Conservation (phyloP, 2,888 invertebrate genomes). For the Chymomyza procnemis region DNA sequence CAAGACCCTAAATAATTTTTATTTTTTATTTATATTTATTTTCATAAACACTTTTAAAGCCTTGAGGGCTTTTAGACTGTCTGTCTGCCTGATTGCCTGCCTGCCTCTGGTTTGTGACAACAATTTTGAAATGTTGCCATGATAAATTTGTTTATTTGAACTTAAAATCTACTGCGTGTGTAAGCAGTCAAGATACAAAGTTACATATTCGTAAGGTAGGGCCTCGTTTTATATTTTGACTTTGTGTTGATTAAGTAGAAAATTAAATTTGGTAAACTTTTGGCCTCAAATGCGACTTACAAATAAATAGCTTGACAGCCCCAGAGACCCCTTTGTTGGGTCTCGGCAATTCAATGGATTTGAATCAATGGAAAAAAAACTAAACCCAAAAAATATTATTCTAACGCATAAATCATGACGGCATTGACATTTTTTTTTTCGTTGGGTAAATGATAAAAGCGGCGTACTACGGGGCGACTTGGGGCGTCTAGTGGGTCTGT, state of each 20-base stretch:
- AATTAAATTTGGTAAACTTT: conserved; percentile 63
- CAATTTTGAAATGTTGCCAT: conserved; percentile 15
- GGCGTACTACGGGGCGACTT: conserved; percentile 39
- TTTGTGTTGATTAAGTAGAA: conserved; percentile 65
- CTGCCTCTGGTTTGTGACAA: conserved; percentile 8
- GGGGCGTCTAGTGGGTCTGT: conserved; percentile 33
- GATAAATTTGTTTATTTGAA: conserved; percentile 66
- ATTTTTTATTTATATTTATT: background rate
- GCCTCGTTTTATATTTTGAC: conserved; percentile 59
- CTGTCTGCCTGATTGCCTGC: background rate
- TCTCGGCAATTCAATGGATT: conserved; percentile 1
- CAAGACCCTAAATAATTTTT: background rate
- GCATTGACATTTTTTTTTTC: conserved; percentile 43
- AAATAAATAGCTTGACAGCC: conserved; percentile 7
- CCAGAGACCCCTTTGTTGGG: conserved; percentile 11
- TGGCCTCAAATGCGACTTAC: conserved; percentile 34
- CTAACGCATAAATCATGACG: conserved; percentile 57
- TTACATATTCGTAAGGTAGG: background rate
- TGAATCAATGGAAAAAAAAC: conserved; percentile 2
- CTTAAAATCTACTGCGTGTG: conserved; percentile 51
- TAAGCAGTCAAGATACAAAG: conserved; percentile 14
- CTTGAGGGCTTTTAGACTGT: conserved; percentile 1
- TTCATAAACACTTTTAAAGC: background rate
- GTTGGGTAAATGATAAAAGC: conserved; percentile 2
- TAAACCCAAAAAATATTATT: conserved; percentile 17